phyloP scores from a whole-genome alignment of 1,140 invertebrate genomes.

The Neotoxoptera formosana region DNA sequence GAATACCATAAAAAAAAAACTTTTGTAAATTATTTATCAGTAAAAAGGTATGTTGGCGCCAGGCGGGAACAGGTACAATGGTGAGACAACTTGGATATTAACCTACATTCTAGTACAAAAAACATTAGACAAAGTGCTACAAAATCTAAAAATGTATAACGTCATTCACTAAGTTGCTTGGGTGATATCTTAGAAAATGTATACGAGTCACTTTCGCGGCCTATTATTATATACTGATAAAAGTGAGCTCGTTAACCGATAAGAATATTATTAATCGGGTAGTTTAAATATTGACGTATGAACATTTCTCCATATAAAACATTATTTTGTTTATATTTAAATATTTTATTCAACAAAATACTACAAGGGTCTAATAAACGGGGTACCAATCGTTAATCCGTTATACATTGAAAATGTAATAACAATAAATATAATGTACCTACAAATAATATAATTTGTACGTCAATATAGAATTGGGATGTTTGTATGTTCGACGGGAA shows the following conservation, averaged over 20 bases:
- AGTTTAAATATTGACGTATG: background rate
- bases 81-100: background rate
- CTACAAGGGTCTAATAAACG: background rate
- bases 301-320: background rate
- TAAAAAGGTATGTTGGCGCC: background rate
- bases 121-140: background rate
- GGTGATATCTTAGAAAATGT: background rate
- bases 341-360: background rate
- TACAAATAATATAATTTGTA: too few species aligned
- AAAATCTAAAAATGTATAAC: background rate
- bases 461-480: background rate
- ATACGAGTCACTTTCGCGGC: background rate
- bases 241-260: background rate
- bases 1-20: too few species aligned
- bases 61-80: background rate
- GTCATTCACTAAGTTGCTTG: background rate
- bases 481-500: background rate
- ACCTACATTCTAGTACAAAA: background rate
- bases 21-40: background rate
- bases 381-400: background rate
- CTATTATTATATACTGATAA: background rate
- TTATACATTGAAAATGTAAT: too few species aligned
- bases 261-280: background rate
- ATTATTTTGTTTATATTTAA: background rate
- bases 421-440: too few species aligned